Evolutionary conservation across 1,140 invertebrate genomes (phyloP).

Genomic region (Neuroterus valhalla): DNA sequence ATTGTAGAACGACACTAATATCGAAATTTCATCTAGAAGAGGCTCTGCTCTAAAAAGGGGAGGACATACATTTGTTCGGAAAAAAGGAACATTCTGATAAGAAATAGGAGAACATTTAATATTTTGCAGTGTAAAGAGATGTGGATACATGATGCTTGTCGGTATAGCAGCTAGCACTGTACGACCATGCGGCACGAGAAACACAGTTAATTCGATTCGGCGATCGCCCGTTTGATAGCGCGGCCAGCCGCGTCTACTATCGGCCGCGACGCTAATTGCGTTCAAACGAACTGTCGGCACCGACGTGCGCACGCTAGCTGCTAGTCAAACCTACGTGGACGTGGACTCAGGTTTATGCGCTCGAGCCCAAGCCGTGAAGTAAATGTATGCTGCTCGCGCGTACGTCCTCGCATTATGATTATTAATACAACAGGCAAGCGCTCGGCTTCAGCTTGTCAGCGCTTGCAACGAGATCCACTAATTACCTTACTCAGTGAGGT

Average conservation of each 20-base stretch:
- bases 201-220: constrained; percentile 61
- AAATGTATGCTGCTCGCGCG: constrained; percentile 44
- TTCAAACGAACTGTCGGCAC: constrained; percentile 72
- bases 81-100: background rate
- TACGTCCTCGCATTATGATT: constrained; percentile 25
- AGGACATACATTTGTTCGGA: no score
- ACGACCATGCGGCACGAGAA: constrained; percentile 42
- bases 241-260: constrained; percentile 54
- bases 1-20: no score
- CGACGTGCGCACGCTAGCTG: constrained; percentile 55
- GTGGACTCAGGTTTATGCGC: constrained; percentile 41
- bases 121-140: background rate
- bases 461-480: constrained; percentile 49
- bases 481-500: constrained; percentile 43
- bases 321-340: constrained; percentile 39
- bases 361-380: constrained; percentile 35
- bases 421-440: constrained; percentile 39
- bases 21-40: no score
- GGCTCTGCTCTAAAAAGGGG: no score
- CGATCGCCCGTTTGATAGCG: constrained; percentile 64
- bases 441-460: constrained; percentile 55
- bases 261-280: constrained; percentile 70
- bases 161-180: constrained; percentile 31
- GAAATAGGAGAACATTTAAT: background rate
- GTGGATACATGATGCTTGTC: background rate